Percentiles rank a stretch among this genome's conserved stretches.
Evolutionary conservation across 2,113 vertebrate genomes (phyloP).

Genomic region (Hucho hucho): DNA sequence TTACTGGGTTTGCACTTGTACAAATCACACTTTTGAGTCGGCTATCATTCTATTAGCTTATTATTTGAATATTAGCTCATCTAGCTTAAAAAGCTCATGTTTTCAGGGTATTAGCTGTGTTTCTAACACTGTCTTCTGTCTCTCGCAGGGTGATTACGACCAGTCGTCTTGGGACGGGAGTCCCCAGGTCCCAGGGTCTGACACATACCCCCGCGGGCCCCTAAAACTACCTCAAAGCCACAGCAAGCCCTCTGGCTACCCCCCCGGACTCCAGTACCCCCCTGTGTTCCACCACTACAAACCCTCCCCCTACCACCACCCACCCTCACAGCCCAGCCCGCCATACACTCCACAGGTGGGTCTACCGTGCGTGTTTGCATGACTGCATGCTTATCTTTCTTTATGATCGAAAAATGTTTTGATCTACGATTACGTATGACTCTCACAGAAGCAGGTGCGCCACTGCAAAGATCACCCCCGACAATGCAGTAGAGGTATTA

Average conservation of each 20-base stretch:
- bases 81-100: no score
- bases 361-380: background rate
- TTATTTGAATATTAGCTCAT: no score
- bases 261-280: constrained; percentile 84
- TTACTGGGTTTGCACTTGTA: background rate
- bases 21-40: background rate
- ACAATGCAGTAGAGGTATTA: background rate
- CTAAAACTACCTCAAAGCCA: constrained; percentile 96
- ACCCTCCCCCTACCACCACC: constrained; percentile 85
- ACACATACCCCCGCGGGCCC: constrained; percentile 90
- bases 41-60: no score
- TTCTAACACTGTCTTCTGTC: background rate
- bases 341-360: constrained; percentile 87
- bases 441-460: no score
- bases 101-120: no score
- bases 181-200: constrained; percentile 82
- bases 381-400: background rate
- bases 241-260: constrained; percentile 82
- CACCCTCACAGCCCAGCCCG: constrained; percentile 84
- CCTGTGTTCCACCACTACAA: constrained; percentile 90
- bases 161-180: constrained; percentile 84
- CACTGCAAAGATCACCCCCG: no score
- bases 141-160: constrained; percentile 88
- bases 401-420: background rate
- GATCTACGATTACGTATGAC: background rate